Base-by-base conservation (phyloP, 2,113 vertebrate genomes). In the Mustela nigripes region DNA sequence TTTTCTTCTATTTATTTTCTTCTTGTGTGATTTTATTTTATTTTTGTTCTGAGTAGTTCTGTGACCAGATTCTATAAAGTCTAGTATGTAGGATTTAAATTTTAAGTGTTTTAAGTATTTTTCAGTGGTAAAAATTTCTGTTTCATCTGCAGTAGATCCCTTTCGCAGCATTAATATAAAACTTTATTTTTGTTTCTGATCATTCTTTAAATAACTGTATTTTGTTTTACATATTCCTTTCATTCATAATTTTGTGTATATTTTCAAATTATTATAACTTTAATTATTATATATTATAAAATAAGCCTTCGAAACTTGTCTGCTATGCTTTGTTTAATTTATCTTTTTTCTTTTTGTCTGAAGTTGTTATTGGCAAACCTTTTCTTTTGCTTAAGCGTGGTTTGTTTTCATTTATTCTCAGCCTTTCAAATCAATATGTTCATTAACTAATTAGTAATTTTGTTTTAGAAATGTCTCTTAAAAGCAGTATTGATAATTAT, bases 391-490 rank as follows among this genome's bases (percentile, higher is more conserved):
- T 65, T 88, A 53, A 83, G 48, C 26, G 31, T 62, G 14, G 48
- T 28, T 53, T 65, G 67, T 62, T 67, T 39, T n/a, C 10, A 45
- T 14, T 48, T 81, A 9, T 5, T 10, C 24, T 4, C 11, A 84
- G 26, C 5, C 33, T 65, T 95, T 94, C 73, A 93, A 83, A 58
- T 63, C 26, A 92, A 65, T 84, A n/a, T 69, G 19, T 73, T 79
- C 36, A 22, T 62, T 36, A 80, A 81, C 78, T 67, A 78, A n/a
- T 82, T 81, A 67, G 7, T 73, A 80, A 60, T 94, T 87, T 92
- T 95, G 28, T 83, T 93, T 93, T 81, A 60, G 50, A 93, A 86
- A 56, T 92, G 4, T 67, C 56, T 86, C 60, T 87, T 89, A 78
- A 97, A 85, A 74, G 14, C n/a, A 81, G 9, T 86, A 9, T 80